Conservation (phyloP, 2,113 vertebrate genomes). For the Scalopus aquaticus region DNA sequence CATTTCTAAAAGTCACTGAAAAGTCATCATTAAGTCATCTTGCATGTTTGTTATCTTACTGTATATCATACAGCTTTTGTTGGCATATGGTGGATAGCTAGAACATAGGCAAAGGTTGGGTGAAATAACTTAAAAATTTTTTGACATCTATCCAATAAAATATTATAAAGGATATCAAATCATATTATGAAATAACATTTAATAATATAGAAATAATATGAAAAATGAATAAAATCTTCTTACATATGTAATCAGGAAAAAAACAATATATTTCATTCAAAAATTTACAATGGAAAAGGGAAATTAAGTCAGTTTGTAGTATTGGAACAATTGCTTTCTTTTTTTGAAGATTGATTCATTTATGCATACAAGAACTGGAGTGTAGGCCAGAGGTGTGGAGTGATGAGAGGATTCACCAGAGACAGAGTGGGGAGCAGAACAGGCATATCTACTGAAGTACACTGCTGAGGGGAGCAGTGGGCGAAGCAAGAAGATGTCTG, state of each 20-base stretch:
- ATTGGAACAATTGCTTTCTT: neutral
- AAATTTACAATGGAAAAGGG: neutral
- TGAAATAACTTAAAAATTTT: neutral
- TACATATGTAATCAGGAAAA: neutral
- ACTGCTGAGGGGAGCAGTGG: too few species aligned
- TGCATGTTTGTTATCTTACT: neutral
- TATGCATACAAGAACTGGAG: too few species aligned
- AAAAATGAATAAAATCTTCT: neutral
- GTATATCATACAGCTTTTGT: neutral
- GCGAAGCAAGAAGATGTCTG: too few species aligned
- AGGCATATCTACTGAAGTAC: too few species aligned
- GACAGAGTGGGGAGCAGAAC: too few species aligned
- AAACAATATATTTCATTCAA: neutral
- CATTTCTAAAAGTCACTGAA: neutral
- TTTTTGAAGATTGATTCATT: too few species aligned
- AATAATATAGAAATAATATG: neutral
- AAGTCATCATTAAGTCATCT: neutral
- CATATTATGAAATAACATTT: neutral
- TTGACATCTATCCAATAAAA: neutral
- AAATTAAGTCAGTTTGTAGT: neutral
- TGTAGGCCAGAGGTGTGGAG: too few species aligned
- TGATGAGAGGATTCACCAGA: too few species aligned
- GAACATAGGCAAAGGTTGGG: neutral
- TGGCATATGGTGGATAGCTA: neutral
- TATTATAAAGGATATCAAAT: slow-evolving; percentile 20